Evolutionary conservation across 2,888 invertebrate genomes (phyloP).

Genomic region (Lithophane socia): DNA sequence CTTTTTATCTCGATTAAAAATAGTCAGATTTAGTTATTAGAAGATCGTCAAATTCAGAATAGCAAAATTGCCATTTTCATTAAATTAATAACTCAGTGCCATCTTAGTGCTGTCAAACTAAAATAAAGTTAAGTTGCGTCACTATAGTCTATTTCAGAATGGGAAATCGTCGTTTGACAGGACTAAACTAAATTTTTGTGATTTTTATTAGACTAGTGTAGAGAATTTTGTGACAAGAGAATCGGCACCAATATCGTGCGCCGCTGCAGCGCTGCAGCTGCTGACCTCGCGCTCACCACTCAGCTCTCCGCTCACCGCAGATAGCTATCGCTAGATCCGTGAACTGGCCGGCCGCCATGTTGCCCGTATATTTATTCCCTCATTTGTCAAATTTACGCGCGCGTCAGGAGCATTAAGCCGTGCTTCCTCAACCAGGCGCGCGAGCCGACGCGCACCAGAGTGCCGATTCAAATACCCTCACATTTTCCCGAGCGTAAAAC

Average conservation of each 20-base stretch:
- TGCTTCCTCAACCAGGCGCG: constrained; percentile 13
- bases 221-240: too few species aligned
- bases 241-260: background rate
- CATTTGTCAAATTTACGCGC: constrained; percentile 34
- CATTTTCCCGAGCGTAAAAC: constrained; percentile 34
- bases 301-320: background rate
- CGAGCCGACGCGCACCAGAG: constrained; percentile 27
- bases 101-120: too few species aligned
- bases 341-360: constrained; percentile 5
- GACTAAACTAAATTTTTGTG: too few species aligned
- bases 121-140: too few species aligned
- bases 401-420: constrained; percentile 18
- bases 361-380: constrained; percentile 26
- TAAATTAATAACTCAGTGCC: too few species aligned
- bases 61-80: too few species aligned
- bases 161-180: too few species aligned
- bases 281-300: background rate
- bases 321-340: background rate
- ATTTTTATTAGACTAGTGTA: too few species aligned
- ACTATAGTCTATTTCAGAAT: too few species aligned
- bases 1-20: too few species aligned
- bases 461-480: constrained; percentile 10
- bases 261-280: constrained; percentile 5
- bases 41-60: too few species aligned
- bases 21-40: too few species aligned